Base-by-base conservation (phyloP, 2,888 invertebrate genomes). In the Plusia festucae region DNA sequence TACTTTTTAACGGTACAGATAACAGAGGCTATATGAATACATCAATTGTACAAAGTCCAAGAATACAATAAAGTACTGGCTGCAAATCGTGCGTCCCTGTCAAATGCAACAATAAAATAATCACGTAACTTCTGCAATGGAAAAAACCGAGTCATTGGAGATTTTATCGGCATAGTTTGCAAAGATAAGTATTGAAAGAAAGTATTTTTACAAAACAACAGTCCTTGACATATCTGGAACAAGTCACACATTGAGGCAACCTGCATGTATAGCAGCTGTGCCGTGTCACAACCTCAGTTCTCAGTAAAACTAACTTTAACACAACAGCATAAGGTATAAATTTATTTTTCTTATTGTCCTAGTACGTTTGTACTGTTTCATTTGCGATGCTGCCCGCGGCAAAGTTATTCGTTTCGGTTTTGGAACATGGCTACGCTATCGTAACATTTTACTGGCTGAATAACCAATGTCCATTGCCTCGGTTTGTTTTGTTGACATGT, bases 201-300 rank as follows among this genome's bases (percentile, higher is more conserved):
- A 90, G 89, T 87, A 83, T 85, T 86, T 89, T 90, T 90, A 86
- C 89, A 85, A 90, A 88, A 88, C 83, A 85, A 81, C 80, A 81
- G 90, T 91, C 93, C 93, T 93, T 93, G 93, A 93, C 91, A 91
- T 85, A 92, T 89, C 91, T 92, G 87, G 90, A 89, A 87, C 90
- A 77, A 82, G 84, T 83, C 85, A 84, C 80, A 83, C 79, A 78
- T 82, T 89, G 89, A 85, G 84, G 89, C 86, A 91, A 91, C 82
- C 52, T 72, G 83, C 82, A 81, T 79, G 79, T 77, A 72, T 76
- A 79, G 74, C 66, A 55, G 67, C 71, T 75, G 64, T 78, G 68
- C 64, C 18, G 58, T 72, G 78, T 65, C 63, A 67, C 67, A 59
- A 72, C 63, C 73, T 58, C 40, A 24, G 53, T 76, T 44, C 22